Evolutionary conservation across 2,888 invertebrate genomes (phyloP).

Genomic region (Caenorhabditis panamensis): DNA sequence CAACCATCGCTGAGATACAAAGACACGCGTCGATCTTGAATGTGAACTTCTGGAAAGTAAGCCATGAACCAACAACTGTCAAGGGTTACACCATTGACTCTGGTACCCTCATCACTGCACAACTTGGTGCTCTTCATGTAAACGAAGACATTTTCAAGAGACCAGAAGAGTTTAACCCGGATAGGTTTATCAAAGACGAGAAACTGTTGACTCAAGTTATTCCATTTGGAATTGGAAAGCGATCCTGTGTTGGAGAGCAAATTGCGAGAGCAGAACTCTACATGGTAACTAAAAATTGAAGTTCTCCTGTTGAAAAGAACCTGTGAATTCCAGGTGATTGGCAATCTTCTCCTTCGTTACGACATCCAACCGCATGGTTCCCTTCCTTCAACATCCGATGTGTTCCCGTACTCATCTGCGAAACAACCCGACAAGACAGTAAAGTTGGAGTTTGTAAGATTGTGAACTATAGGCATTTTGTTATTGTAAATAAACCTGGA

Average conservation of each 20-base stretch:
- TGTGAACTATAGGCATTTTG: not conserved
- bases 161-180: conserved; percentile 56
- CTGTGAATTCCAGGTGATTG: conserved; percentile 42
- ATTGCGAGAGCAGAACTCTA: conserved; percentile 66
- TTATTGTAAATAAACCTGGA: not conserved
- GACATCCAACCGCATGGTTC: conserved; percentile 47
- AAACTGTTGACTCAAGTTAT: conserved; percentile 50
- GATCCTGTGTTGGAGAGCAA: conserved; percentile 63
- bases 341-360: conserved; percentile 54
- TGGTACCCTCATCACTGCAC: conserved; percentile 54
- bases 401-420: conserved; percentile 21
- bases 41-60: conserved; percentile 60
- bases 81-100: conserved; percentile 53
- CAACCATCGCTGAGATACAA: conserved; percentile 60
- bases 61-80: conserved; percentile 35
- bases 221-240: conserved; percentile 65
- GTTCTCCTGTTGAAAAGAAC: not conserved
- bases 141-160: conserved; percentile 57
- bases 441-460: conserved; percentile 15
- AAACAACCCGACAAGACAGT: conserved; percentile 37
- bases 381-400: conserved; percentile 23
- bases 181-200: conserved; percentile 48
- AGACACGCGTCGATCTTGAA: conserved; percentile 61
- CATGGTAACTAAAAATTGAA: conserved; percentile 64
- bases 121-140: conserved; percentile 57